Conservation (phyloP, 92 coral and sea anemone species). For the Nematostella vectensis region DNA sequence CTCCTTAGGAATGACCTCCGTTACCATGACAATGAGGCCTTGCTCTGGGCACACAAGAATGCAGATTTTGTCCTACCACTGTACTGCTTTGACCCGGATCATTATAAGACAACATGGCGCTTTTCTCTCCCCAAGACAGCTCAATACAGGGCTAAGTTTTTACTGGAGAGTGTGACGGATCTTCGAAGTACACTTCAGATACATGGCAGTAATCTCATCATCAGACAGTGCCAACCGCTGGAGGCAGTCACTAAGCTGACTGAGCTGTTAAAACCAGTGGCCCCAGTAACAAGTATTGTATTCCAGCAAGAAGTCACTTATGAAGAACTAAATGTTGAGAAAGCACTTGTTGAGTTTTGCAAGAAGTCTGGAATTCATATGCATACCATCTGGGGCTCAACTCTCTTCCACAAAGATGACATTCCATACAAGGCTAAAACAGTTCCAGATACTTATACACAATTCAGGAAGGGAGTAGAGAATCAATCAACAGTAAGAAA, state of each 20-base stretch:
- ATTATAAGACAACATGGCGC: conserved; percentile 35
- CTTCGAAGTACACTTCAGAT: conserved; percentile 23
- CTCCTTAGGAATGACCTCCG: conserved; percentile 49
- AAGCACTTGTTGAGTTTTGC: conserved; percentile 11
- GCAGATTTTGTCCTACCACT: conserved; percentile 45
- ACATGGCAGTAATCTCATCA: conserved; percentile 21
- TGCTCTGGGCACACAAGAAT: conserved; percentile 45
- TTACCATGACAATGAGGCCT: conserved; percentile 53
- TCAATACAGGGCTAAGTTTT: conserved; percentile 29
- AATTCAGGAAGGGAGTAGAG: conserved; percentile 47
- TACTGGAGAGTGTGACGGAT: conserved; percentile 38
- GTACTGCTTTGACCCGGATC: conserved; percentile 46
- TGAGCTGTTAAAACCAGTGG: neutral
- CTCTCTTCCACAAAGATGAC: conserved; percentile 44
- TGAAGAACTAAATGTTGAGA: conserved; percentile 50
- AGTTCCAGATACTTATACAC: conserved; percentile 51
- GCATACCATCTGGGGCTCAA: conserved; percentile 42
- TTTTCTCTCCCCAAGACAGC: conserved; percentile 43
- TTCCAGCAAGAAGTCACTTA: conserved; percentile 43
- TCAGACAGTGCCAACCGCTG: conserved; percentile 20
- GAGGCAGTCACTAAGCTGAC: conserved; percentile 20
- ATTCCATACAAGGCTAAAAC: conserved; percentile 24
- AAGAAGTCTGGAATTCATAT: conserved; percentile 15
- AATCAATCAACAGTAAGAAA: conserved; percentile 27
- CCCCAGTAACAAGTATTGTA: conserved; percentile 25